phyloP scores from a whole-genome alignment of 1,140 invertebrate genomes.

The Nasonia giraulti region DNA sequence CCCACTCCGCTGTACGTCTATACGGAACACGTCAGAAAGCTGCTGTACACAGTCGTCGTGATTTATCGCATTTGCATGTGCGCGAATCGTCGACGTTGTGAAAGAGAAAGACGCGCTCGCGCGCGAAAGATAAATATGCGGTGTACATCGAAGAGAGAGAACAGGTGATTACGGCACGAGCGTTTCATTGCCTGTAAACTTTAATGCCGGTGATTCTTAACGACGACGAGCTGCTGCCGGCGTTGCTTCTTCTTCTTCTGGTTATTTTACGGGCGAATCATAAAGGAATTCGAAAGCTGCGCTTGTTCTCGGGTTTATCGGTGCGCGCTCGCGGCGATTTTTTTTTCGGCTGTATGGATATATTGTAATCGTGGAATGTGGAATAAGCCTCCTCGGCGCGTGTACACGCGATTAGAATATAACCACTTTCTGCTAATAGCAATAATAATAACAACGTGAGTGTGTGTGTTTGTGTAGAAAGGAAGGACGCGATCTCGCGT shows the following conservation, averaged over 20 bases:
- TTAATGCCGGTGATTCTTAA: slow-evolving; percentile 5
- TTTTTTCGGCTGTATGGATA: not conserved
- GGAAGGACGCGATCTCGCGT: not conserved
- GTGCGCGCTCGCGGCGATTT: not conserved
- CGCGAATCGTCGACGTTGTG: not conserved
- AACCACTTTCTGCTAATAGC: not conserved
- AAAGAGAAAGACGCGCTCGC: not conserved
- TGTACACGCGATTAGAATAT: not conserved
- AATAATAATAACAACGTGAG: not conserved
- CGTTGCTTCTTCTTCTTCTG: not conserved
- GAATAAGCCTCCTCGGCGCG: not conserved
- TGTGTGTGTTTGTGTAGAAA: not conserved
- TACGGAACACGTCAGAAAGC: no score
- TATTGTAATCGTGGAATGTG: not conserved
- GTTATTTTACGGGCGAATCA: slow-evolving; percentile 24
- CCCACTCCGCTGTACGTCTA: no score
- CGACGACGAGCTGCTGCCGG: not conserved
- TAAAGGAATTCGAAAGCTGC: slow-evolving; percentile 8
- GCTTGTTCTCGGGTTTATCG: slow-evolving; percentile 6
- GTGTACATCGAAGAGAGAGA: slow-evolving; percentile 4
- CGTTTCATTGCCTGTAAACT: slow-evolving; percentile 23
- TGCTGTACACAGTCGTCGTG: not conserved
- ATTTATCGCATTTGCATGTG: slow-evolving; percentile 44
- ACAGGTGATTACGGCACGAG: slow-evolving; percentile 33
- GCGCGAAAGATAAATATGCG: slow-evolving; percentile 33